Base-by-base conservation (phyloP, 2,113 vertebrate genomes). In the Epinephelus lanceolatus region DNA sequence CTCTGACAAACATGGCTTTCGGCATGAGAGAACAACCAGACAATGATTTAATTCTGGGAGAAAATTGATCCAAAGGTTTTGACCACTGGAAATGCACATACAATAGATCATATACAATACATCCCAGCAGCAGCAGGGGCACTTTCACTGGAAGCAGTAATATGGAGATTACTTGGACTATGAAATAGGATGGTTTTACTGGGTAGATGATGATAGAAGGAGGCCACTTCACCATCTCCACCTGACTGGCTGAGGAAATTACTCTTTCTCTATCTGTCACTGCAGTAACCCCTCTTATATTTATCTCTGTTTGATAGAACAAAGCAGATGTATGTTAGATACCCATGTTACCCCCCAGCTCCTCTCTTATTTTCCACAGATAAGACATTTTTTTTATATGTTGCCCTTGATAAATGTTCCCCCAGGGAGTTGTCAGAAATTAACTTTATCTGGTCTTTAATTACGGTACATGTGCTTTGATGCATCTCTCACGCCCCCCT, bases 391-490 rank as follows among this genome's bases (percentile, higher is more conserved):
- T 85, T 85, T 82, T 72, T 56, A 42, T 65, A 76, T 86, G 69
- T 83, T 91, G 91, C 75, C 92, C 92, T 94, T 94, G 91, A 91
- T 92, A 91, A 86, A 93, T 76, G 68, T 81, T 84, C 45, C 91
- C 84, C 65, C 42, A 10, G 86, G 88, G 86, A 79, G 83, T 88
- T 93, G 89, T 92, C 85, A 94, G 82, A 92, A 94, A 94, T 93
- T 88, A 94, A 91, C 90, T 94, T 94, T 90, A 90, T 92, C 90
- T 90, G 85, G 70, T 92, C 89, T 91, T 92, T 94, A 94, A 94
- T 94, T 94, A 93, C 27, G 30, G 72, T 69, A 88, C 88, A 87
- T 83, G 88, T 88, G 89, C 87, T 91, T 72, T 87, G 86, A 91
- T 87, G 84, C 86, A 79, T 89, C 86, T 86, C 93, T 91, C 89